phyloP scores from a whole-genome alignment of 2,888 invertebrate species.

The Plagodis dolabraria region DNA sequence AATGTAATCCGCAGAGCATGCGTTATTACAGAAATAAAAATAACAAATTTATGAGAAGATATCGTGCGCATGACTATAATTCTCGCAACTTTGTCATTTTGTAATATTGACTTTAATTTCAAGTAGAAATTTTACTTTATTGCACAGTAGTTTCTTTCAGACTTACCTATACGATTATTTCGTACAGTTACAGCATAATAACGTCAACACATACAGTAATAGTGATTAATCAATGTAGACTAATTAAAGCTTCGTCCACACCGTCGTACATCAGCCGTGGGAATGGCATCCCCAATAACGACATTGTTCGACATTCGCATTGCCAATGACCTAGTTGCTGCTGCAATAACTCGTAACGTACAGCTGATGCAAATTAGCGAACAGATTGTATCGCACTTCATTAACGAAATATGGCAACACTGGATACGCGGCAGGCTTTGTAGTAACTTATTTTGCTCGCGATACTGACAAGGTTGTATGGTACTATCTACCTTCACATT shows the following conservation, averaged over 20 bases:
- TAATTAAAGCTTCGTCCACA: constrained; percentile 22
- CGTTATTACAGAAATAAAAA: too few species aligned
- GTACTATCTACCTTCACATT: too few species aligned
- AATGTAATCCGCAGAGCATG: too few species aligned
- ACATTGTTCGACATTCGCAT: constrained; percentile 26
- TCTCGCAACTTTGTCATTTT: too few species aligned
- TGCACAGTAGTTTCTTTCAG: too few species aligned
- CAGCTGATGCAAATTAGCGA: constrained; percentile 30
- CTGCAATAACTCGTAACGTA: constrained; percentile 26
- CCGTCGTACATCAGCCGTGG: constrained; percentile 17
- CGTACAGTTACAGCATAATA: background rate
- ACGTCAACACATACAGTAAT: constrained; percentile 2
- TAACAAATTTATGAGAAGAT: too few species aligned
- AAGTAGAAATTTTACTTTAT: too few species aligned
- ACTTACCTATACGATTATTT: too few species aligned
- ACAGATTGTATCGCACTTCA: constrained; percentile 18
- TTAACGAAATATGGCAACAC: constrained; percentile 10
- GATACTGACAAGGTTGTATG: too few species aligned
- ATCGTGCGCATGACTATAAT: too few species aligned
- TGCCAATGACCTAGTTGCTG: constrained; percentile 34
- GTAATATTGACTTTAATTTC: too few species aligned
- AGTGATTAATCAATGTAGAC: constrained; percentile 18
- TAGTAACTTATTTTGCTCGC: background rate
- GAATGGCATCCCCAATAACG: constrained; percentile 20
- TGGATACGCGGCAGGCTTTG: constrained; percentile 9